A percentile compares a stretch with the other conserved stretches of the same genome.
These are phyloP conservation scores for Eublepharis macularius DNA, from an alignment of 2,113 vertebrate genomes.

Conservation along the genomic window DNA sequence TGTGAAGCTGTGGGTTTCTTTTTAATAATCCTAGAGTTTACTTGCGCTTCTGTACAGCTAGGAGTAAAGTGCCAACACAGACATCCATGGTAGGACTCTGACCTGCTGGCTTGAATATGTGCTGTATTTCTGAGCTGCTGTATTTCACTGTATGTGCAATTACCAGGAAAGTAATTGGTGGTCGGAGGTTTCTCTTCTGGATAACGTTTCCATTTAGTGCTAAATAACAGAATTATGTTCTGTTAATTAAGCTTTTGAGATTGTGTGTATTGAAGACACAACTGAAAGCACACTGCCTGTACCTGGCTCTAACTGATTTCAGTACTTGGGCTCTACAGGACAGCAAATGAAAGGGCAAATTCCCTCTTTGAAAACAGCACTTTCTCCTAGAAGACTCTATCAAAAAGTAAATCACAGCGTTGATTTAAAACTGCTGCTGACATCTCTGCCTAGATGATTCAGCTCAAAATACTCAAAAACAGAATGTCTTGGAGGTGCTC, in stretches of 20 bases:
- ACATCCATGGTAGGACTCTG: background rate
- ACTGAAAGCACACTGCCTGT: conserved; percentile 4
- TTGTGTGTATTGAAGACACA: background rate
- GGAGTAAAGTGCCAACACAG: background rate
- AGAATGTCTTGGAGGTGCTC: background rate
- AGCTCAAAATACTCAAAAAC: background rate
- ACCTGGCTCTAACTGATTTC: background rate
- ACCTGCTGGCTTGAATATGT: conserved; percentile 1
- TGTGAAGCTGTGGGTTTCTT: background rate
- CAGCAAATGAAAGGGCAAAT: background rate
- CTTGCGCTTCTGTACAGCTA: background rate
- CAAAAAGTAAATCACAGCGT: background rate
- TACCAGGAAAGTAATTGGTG: conserved; percentile 24
- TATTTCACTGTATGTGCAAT: background rate
- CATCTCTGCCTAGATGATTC: background rate
- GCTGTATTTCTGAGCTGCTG: background rate
- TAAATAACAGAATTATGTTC: background rate
- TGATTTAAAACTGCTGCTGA: background rate
- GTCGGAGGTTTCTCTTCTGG: conserved; percentile 22
- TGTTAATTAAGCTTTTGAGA: conserved; percentile 40
- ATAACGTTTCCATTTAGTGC: conserved; percentile 18
- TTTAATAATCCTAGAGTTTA: background rate
- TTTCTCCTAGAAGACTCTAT: background rate
- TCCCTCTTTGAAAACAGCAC: background rate
- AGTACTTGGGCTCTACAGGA: background rate